phyloP scores from a whole-genome alignment of 2,797 vertebrate genomes.

The Chiroxiphia lanceolata region DNA sequence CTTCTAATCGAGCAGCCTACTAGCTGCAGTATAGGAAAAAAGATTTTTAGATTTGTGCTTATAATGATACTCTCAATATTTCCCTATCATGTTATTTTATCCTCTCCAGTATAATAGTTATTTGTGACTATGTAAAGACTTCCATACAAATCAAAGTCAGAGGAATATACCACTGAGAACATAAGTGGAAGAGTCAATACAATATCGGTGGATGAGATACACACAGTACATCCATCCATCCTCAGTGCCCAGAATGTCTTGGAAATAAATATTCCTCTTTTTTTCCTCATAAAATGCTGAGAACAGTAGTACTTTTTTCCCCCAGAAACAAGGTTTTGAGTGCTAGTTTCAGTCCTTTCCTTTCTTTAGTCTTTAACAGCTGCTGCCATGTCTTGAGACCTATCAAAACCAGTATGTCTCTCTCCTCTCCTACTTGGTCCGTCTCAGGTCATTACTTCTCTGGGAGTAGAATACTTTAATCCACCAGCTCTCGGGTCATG shows the following conservation, averaged over 20 bases:
- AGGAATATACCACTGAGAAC: neutral
- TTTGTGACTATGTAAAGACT: neutral
- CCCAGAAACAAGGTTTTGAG: neutral
- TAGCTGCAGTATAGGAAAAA: neutral
- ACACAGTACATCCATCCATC: neutral
- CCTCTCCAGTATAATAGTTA: neutral
- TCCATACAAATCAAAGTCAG: neutral
- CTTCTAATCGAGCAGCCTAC: constrained; percentile 47
- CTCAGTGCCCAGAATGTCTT: neutral
- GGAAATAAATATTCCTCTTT: neutral
- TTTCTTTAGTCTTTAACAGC: neutral
- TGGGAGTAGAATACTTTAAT: constrained; percentile 4
- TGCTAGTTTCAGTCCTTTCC: neutral
- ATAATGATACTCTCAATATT: neutral
- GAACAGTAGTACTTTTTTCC: neutral
- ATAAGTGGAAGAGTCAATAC: neutral
- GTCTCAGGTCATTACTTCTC: neutral
- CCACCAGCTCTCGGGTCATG: neutral
- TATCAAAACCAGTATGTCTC: neutral
- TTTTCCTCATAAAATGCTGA: neutral
- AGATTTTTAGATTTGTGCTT: neutral
- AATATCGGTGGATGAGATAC: neutral
- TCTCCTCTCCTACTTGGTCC: neutral
- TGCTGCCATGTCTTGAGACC: neutral
- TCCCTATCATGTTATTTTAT: neutral